Evolutionary conservation across 2,113 vertebrate species (phyloP).

Genomic region (Charadrius vociferus): DNA sequence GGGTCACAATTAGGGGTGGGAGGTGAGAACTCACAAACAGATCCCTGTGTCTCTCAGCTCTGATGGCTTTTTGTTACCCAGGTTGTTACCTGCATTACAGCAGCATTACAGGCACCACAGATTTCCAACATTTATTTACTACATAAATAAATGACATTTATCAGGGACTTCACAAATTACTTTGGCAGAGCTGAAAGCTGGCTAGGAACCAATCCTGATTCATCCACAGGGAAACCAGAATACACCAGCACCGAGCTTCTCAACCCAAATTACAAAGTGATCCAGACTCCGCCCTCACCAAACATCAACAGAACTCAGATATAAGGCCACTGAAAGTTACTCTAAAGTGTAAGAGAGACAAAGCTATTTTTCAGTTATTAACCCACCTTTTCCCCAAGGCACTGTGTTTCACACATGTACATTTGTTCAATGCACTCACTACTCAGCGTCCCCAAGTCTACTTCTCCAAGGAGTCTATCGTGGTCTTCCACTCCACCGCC

Average conservation of each 20-base stretch:
- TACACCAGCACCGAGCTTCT: neutral
- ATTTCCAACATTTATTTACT: slow-evolving; percentile 41
- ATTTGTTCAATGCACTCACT: neutral
- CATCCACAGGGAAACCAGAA: neutral
- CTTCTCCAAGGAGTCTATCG: neutral
- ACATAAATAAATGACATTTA: slow-evolving; percentile 14
- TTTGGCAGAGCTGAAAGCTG: slow-evolving; percentile 49
- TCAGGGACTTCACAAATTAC: neutral
- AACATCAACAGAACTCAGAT: neutral
- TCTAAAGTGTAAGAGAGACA: neutral
- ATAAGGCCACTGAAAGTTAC: slow-evolving; percentile 36
- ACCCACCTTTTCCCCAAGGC: slow-evolving; percentile 11
- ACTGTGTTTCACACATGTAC: neutral
- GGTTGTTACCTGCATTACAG: neutral
- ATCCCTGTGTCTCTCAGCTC: neutral
- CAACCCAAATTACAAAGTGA: neutral
- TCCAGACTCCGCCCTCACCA: neutral
- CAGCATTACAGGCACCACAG: neutral
- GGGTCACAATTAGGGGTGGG: neutral
- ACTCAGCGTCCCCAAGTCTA: neutral
- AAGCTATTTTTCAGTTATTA: neutral
- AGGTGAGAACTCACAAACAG: neutral
- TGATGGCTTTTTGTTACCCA: accelerated
- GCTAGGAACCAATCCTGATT: neutral
- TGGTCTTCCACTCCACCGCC: neutral